Percentiles rank a stretch among this genome's conserved stretches.
Conservation (phyloP, 2,888 invertebrate genomes). For the Eurytoma californica region DNA sequence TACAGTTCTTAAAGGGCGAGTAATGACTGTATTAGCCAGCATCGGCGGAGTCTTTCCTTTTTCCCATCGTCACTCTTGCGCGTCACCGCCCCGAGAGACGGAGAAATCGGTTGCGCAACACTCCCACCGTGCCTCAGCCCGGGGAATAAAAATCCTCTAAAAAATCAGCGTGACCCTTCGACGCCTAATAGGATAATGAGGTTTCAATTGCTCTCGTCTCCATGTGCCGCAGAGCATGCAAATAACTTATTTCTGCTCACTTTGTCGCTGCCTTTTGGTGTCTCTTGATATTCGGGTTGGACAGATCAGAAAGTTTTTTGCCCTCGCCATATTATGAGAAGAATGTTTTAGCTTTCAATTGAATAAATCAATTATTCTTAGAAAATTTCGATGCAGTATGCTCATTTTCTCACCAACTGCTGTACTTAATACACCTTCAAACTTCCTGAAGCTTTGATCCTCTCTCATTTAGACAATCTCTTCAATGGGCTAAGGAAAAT, state of each 20-base stretch:
- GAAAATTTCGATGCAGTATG: too few relatives aligned
- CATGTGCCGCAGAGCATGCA: constrained; percentile 13
- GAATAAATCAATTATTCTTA: too few relatives aligned
- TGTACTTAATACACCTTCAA: too few relatives aligned
- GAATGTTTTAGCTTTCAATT: too few relatives aligned
- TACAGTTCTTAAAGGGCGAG: constrained; percentile 27
- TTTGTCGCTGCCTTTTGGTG: too few relatives aligned
- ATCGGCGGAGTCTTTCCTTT: not conserved
- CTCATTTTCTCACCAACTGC: too few relatives aligned
- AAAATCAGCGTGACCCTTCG: constrained; percentile 18
- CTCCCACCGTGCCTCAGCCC: not conserved
- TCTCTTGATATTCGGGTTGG: too few relatives aligned
- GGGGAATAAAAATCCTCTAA: too few relatives aligned
- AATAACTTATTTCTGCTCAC: too few relatives aligned
- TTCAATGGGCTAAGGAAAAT: constrained; percentile 30
- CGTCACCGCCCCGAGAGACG: constrained; percentile 9
- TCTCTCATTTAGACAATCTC: constrained; percentile 42
- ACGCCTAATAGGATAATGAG: constrained; percentile 40
- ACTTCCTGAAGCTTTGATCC: not conserved
- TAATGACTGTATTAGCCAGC: constrained; percentile 36
- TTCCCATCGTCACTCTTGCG: constrained; percentile 3
- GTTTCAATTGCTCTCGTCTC: constrained; percentile 23
- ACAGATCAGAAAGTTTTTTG: too few relatives aligned
- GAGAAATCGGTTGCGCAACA: constrained; percentile 19
- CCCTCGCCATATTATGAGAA: too few relatives aligned